Conservation (phyloP, 2,888 invertebrate species). For the Athrips mouffetella region DNA sequence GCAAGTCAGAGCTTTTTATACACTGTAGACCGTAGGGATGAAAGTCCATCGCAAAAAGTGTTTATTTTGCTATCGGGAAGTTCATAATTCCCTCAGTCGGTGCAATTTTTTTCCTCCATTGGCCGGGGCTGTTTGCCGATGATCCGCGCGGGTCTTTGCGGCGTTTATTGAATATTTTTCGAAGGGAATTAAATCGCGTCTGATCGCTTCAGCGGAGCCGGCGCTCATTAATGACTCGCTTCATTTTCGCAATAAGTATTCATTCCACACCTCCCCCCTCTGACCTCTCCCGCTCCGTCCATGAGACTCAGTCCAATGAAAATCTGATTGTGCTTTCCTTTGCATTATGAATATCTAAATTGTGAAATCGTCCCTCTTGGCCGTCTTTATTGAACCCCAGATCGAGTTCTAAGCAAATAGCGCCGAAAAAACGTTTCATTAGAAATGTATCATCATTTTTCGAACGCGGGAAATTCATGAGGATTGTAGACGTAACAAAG, state of each 20-base stretch:
- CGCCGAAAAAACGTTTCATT: conserved; percentile 44
- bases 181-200: conserved; percentile 61
- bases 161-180: conserved; percentile 71
- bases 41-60: not conserved
- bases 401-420: conserved; percentile 54
- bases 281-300: conserved; percentile 26
- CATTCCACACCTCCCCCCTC: conserved; percentile 49
- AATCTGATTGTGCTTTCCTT: conserved; percentile 72
- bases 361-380: not conserved
- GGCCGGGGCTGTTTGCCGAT: conserved; percentile 48
- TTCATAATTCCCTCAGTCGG: conserved; percentile 35
- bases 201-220: conserved; percentile 54
- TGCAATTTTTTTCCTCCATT: conserved; percentile 51
- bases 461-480: conserved; percentile 34
- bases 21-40: not conserved
- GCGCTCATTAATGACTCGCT: conserved; percentile 65
- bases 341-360: conserved; percentile 25
- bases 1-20: not conserved
- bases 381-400: conserved; percentile 41
- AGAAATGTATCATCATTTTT: conserved; percentile 45
- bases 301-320: conserved; percentile 52
- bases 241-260: conserved; percentile 76
- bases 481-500: conserved; percentile 44
- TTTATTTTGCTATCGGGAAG: conserved; percentile 18
- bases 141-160: conserved; percentile 45